Evolutionary conservation across 2,797 vertebrate species (phyloP).

Genomic region (Melopsittacus undulatus): DNA sequence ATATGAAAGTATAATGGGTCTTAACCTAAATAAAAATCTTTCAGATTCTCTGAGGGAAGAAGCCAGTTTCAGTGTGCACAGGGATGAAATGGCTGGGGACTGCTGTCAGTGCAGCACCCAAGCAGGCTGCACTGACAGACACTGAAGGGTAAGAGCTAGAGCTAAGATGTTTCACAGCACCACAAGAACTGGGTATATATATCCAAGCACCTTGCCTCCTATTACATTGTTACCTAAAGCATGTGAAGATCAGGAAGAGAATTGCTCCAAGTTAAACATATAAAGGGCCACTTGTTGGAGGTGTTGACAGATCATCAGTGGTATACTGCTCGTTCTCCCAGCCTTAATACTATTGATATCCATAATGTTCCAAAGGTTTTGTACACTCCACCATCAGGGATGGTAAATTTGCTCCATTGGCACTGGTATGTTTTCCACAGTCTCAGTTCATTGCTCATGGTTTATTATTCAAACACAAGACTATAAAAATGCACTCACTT

Average conservation of each 20-base stretch:
- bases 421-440: neutral
- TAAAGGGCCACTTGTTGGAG: neutral
- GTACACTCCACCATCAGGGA: neutral
- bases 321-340: neutral
- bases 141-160: neutral
- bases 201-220: neutral
- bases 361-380: neutral
- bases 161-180: neutral
- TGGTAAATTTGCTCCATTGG: neutral
- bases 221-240: neutral
- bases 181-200: neutral
- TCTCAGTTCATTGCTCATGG: neutral
- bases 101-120: fast-evolving
- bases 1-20: neutral
- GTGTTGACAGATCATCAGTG: neutral
- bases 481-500: neutral
- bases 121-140: neutral
- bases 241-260: neutral
- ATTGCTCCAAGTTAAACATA: neutral
- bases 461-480: neutral
- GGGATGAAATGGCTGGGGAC: neutral
- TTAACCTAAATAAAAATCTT: neutral
- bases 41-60: neutral
- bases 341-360: neutral
- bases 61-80: neutral